Evolutionary conservation across 1,140 invertebrate genomes (phyloP).

Genomic region (Subanguina moxae): DNA sequence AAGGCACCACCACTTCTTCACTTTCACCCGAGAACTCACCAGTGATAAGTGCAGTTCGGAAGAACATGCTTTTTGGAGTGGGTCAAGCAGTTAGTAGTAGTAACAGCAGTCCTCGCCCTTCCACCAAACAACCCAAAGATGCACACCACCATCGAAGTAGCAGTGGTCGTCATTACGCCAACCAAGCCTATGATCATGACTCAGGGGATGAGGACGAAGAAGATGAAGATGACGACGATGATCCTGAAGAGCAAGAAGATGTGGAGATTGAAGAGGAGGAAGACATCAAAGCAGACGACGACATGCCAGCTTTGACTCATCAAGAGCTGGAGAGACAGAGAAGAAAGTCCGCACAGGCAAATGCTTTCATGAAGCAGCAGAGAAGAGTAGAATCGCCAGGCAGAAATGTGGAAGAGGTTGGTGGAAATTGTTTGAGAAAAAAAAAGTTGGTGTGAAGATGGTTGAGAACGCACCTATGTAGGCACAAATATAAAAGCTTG

Average conservation of each 20-base stretch:
- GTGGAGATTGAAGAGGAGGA: conserved; percentile 19
- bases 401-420: conserved; percentile 46
- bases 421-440: too few species aligned
- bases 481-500: too few species aligned
- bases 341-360: background rate
- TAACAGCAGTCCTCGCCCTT: background rate
- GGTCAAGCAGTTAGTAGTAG: conserved; percentile 5
- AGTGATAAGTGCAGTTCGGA: background rate
- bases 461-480: background rate
- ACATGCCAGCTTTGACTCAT: background rate
- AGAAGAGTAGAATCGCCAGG: conserved; percentile 37
- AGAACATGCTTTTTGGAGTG: conserved; percentile 1
- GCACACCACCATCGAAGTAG: conserved; percentile 20
- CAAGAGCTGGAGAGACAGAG: background rate
- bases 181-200: conserved; percentile 4
- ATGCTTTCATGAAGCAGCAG: background rate
- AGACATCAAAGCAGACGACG: conserved; percentile 2
- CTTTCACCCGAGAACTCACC: conserved; percentile 3
- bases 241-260: conserved; percentile 20
- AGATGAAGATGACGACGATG: conserved; percentile 15
- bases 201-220: conserved; percentile 4
- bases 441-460: background rate
- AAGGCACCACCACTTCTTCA: conserved; percentile 25
- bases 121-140: conserved; percentile 9
- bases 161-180: conserved; percentile 9